Evolutionary conservation across 2,888 invertebrate species (phyloP).

Genomic region (Hypercompe scribonia): DNA sequence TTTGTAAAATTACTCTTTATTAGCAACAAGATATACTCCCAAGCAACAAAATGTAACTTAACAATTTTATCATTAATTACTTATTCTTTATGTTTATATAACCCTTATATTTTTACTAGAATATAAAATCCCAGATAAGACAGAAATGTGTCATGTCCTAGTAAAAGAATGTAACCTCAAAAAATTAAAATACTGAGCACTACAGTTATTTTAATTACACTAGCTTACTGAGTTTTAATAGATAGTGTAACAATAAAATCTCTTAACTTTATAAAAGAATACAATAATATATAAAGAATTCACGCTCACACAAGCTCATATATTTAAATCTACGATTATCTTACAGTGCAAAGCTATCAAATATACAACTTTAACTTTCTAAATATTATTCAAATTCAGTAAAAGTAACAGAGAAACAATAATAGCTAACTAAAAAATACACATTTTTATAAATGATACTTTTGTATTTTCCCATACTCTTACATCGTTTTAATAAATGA

Average conservation of each 20-base stretch:
- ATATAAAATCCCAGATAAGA: not conserved
- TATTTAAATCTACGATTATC: not conserved
- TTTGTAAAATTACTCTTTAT: no score
- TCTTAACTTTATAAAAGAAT: no score
- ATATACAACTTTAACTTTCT: not conserved
- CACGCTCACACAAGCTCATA: not conserved
- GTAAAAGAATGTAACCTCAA: not conserved
- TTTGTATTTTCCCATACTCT: conserved; percentile 44
- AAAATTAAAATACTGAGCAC: not conserved
- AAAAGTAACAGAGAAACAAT: conserved; percentile 17
- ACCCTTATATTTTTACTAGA: not conserved
- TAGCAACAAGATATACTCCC: no score
- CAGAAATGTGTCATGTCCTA: no score
- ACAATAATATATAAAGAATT: no score
- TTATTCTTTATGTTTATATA: not conserved
- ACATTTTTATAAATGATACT: conserved; percentile 42
- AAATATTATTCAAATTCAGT: not conserved
- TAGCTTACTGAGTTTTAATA: no score
- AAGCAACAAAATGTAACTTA: no score
- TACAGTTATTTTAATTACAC: no score
- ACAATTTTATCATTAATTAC: no score
- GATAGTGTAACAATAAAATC: no score
- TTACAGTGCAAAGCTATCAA: not conserved
- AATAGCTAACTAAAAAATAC: conserved; percentile 21
- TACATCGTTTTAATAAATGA: conserved; percentile 54